Evolutionary conservation across 2,797 vertebrate species (phyloP), one percentile per base, ranked within the genome.

Genomic region (Chaetodon trifasciatus): DNA sequence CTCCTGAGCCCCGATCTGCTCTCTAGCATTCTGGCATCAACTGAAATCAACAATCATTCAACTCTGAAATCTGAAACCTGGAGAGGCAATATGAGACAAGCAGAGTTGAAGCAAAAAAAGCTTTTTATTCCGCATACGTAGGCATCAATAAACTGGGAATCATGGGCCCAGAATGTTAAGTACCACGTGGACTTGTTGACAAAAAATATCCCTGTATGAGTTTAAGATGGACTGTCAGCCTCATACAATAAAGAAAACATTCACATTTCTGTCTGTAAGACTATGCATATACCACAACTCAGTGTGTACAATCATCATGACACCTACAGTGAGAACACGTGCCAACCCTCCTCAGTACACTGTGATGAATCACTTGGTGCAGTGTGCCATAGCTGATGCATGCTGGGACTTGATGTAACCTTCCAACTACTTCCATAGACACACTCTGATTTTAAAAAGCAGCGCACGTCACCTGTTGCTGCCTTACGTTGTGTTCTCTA

Each of bases 351-450:
- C n/a, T 53, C 35, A 32, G 10, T 50, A 58, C 63, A 75, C 46
- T 44, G n/a, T 58, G n/a, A 69, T 67, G 42, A 76, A 49, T 66
- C 76, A 80, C 19, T 46, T 44, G 11, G 10, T 65, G 35, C 52
- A 46, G 12, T 23, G 10, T 5, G 13, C 13, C 12, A 37, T 17
- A 44, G 40, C 50, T 32, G 16, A 58, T 57, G 65, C 70, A 82
- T 60, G 56, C 63, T 72, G 60, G 73, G 69, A 85, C 44, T 39
- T 68, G 50, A 82, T 55, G 68, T 71, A 60, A 70, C 35, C 65
- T 39, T n/a, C 39, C 37, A 23, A 28, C 60, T 56, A 5, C 5
- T 61, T 46, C 35, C 44, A 61, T 13, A 39, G 24, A 70, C 7
- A 70, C 7, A 57, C 37, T 0, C n/a, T n/a, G 8, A 35, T 52